Conservation (phyloP, 92 coral and sea anemone species). For the Siderastrea siderea region DNA sequence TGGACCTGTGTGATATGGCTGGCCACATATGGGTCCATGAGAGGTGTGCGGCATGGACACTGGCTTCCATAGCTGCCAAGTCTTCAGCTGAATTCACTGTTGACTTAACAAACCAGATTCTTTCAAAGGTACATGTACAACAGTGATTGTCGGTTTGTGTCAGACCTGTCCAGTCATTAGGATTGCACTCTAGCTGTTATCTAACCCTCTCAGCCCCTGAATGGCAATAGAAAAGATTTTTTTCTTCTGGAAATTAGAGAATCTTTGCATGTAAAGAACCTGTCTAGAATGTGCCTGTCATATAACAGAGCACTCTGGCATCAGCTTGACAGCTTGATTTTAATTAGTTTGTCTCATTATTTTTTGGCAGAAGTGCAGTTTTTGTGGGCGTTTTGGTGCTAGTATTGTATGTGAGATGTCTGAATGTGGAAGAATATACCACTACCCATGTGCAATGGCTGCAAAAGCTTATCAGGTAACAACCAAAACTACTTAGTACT, state of each 20-base stretch:
- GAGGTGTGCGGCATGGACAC: conserved; percentile 98
- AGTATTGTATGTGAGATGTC: conserved; percentile 91
- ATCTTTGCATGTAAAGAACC: no score
- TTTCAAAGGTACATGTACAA: conserved; percentile 70
- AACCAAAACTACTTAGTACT: background rate
- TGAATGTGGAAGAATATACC: conserved; percentile 90
- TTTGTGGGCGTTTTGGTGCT: conserved; percentile 96
- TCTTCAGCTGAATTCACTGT: conserved; percentile 69
- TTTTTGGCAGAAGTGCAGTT: conserved; percentile 80
- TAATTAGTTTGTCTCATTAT: no score
- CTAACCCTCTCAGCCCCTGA: no score
- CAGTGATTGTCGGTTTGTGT: no score
- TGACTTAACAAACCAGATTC: conserved; percentile 81
- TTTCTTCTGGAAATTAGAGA: no score
- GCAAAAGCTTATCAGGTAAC: conserved; percentile 93
- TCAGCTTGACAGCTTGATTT: no score
- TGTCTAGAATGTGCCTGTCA: no score
- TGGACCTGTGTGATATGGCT: conserved; percentile 78
- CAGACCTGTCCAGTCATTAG: no score
- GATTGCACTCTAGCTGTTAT: no score
- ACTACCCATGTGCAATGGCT: conserved; percentile 98
- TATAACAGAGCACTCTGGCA: no score
- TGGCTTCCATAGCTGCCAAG: conserved; percentile 81
- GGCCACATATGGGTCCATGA: conserved; percentile 98
- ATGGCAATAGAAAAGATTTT: no score